Conservation (phyloP, 2,888 invertebrate genomes). For the Plagodis pulveraria region DNA sequence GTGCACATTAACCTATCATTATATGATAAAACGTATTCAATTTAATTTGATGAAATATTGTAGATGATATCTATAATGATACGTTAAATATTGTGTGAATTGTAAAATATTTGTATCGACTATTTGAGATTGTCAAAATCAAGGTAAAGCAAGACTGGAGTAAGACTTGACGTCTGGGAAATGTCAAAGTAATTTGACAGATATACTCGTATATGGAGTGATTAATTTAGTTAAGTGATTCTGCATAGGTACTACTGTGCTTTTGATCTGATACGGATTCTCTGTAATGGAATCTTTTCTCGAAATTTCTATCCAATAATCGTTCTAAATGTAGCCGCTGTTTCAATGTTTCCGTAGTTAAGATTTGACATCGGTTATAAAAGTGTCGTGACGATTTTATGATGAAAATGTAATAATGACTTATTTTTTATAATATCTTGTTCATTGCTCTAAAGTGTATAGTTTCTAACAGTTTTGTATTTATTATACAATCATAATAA, state of each 20-base stretch:
- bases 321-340: constrained; percentile 24
- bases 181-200: constrained; percentile 4
- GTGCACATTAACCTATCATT: constrained; percentile 1
- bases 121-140: constrained; percentile 15
- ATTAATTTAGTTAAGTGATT: constrained; percentile 39
- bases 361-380: constrained; percentile 22
- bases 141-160: constrained; percentile 15
- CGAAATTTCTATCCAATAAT: constrained; percentile 21
- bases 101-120: neutral
- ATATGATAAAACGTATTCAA: neutral
- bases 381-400: constrained; percentile 14
- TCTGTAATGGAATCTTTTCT: constrained; percentile 9
- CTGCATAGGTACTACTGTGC: constrained; percentile 32
- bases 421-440: too few relatives aligned
- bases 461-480: too few relatives aligned
- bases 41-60: too few relatives aligned
- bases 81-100: neutral
- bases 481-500: too few relatives aligned
- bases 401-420: constrained; percentile 7
- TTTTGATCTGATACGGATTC: constrained; percentile 11
- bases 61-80: neutral
- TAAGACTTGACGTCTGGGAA: too few relatives aligned
- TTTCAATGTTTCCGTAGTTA: constrained; percentile 20
- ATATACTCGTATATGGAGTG: constrained; percentile 26
- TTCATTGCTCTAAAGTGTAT: too few relatives aligned